Percentiles rank a stretch among this genome's conserved stretches.
Conservation (phyloP, 2,888 invertebrate species). For the Caradrina kadenii region DNA sequence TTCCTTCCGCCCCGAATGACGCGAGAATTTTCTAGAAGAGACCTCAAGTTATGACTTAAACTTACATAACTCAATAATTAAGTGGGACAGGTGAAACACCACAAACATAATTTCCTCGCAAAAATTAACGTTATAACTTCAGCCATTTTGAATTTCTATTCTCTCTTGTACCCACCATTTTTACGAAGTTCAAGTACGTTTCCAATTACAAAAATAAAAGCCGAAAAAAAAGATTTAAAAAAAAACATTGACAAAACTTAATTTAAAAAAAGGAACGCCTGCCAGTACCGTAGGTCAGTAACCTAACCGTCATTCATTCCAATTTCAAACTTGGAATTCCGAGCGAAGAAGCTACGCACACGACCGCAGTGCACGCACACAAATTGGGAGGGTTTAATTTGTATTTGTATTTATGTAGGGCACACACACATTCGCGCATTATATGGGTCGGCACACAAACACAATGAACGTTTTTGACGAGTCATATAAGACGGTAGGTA, state of each 20-base stretch:
- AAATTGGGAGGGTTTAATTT: conserved; percentile 78
- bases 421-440: conserved; percentile 79
- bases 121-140: not conserved
- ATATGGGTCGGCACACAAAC: conserved; percentile 83
- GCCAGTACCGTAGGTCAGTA: conserved; percentile 85
- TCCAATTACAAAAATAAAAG: conserved; percentile 3
- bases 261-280: conserved; percentile 48
- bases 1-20: conserved; percentile 42
- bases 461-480: conserved; percentile 72
- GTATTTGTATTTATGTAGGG: conserved; percentile 83
- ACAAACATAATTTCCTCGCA: conserved; percentile 1
- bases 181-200: not conserved
- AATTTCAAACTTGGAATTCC: conserved; percentile 89
- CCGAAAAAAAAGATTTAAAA: conserved; percentile 3
- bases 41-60: conserved; percentile 13
- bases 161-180: not conserved
- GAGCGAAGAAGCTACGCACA: conserved; percentile 87
- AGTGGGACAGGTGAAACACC: conserved; percentile 20
- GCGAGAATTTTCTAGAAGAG: conserved; percentile 14
- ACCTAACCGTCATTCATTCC: conserved; percentile 89
- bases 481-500: conserved; percentile 62
- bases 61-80: conserved; percentile 7
- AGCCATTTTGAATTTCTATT: not conserved
- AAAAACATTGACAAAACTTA: conserved; percentile 13
- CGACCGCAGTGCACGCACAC: conserved; percentile 77